phyloP scores from a whole-genome alignment of 2,797 vertebrate genomes.

The Mus caroli region DNA sequence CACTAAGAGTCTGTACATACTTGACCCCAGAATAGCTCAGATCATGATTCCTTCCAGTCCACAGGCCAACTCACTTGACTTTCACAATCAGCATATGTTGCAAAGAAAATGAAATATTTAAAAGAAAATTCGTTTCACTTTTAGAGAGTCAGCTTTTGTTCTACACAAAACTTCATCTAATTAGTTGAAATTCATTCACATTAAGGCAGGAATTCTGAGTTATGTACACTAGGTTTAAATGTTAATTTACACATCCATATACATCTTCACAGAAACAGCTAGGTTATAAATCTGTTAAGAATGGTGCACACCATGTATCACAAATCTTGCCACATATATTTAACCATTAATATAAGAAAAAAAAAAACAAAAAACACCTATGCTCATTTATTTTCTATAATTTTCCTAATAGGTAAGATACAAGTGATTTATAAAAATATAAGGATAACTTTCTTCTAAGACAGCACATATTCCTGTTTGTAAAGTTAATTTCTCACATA shows the following conservation, averaged over 20 bases:
- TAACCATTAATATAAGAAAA: neutral
- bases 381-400: neutral
- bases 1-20: neutral
- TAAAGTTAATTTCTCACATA: neutral
- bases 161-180: neutral
- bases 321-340: neutral
- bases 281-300: neutral
- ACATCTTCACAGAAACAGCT: neutral
- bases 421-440: neutral
- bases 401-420: neutral
- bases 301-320: neutral
- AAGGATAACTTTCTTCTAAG: neutral
- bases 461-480: neutral
- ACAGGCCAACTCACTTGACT: neutral
- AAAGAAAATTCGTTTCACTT: neutral
- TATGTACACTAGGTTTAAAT: neutral
- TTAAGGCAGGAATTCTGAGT: neutral
- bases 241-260: neutral
- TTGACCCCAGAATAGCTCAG: neutral
- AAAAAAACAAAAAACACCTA: slow-evolving; percentile 16
- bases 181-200: neutral
- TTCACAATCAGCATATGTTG: neutral
- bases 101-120: neutral
- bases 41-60: neutral
- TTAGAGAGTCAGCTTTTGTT: neutral